Evolutionary conservation across 2,888 invertebrate genomes (phyloP).

Genomic region (Drosophila mimetica): DNA sequence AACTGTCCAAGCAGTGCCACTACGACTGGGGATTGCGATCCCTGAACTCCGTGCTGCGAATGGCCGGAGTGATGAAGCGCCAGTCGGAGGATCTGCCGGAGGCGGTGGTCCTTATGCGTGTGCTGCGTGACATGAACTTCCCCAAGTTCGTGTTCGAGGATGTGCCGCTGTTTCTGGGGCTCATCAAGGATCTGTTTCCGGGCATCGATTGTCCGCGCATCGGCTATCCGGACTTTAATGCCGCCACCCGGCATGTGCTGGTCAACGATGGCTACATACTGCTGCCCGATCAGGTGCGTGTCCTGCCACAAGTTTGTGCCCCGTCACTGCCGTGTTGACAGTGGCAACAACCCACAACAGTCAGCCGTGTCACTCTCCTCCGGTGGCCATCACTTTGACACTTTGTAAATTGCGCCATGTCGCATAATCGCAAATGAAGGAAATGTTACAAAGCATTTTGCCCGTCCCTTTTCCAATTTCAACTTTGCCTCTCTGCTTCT

Average conservation of each 20-base stretch:
- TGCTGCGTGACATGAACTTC: slow-evolving; percentile 95
- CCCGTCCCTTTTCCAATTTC: slow-evolving; percentile 60
- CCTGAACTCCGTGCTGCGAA: slow-evolving; percentile 94
- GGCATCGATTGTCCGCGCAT: slow-evolving; percentile 95
- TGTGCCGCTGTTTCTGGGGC: slow-evolving; percentile 93
- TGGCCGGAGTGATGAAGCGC: slow-evolving; percentile 95
- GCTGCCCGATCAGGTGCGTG: slow-evolving; percentile 88
- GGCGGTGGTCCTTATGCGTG: slow-evolving; percentile 95
- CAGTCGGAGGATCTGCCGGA: slow-evolving; percentile 92
- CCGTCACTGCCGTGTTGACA: slow-evolving; percentile 39
- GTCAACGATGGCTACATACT: slow-evolving; percentile 89
- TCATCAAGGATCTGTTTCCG: slow-evolving; percentile 94
- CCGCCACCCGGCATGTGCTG: slow-evolving; percentile 90
- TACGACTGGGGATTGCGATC: slow-evolving; percentile 97
- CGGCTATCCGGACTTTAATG: slow-evolving; percentile 93
- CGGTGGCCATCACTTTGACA: slow-evolving; percentile 80
- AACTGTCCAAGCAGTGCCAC: slow-evolving; percentile 95
- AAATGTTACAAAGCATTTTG: slow-evolving; percentile 75
- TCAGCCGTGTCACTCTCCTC: slow-evolving; percentile 19
- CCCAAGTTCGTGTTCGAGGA: slow-evolving; percentile 97
- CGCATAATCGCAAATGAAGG: slow-evolving; percentile 72
- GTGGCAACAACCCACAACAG: slow-evolving; percentile 49
- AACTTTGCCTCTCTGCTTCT: slow-evolving; percentile 57
- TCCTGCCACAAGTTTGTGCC: slow-evolving; percentile 22
- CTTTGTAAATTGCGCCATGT: slow-evolving; percentile 78